Evolutionary conservation across 37 sponge, comb jelly and placozoan genomes (phyloP).

Genomic region (Theonella swinhoei): DNA sequence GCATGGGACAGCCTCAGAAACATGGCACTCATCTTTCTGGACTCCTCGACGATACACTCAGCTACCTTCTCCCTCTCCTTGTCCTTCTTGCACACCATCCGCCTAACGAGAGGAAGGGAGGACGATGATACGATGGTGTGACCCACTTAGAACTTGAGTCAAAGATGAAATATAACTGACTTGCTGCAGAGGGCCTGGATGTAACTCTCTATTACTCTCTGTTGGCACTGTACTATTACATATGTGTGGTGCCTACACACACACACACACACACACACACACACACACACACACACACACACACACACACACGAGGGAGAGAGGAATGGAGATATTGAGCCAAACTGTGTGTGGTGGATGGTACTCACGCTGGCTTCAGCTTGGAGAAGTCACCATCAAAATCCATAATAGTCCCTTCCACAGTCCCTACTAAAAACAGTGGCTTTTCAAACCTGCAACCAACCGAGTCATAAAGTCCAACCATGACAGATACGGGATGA

Average conservation of each 20-base stretch:
- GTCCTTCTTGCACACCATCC: conserved; percentile 72
- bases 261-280: no score
- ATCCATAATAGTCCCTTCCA: conserved; percentile 59
- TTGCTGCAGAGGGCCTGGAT: conserved; percentile 45
- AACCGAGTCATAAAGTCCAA: neutral
- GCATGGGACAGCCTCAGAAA: conserved; percentile 68
- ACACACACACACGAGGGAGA: no score
- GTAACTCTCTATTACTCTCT: conserved; percentile 58
- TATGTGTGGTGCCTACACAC: conserved; percentile 53
- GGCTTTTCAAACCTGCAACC: conserved; percentile 43
- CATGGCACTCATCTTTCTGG: conserved; percentile 33
- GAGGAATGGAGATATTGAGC: neutral
- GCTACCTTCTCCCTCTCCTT: conserved; percentile 57
- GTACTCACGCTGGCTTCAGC: conserved; percentile 65
- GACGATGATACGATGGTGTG: neutral
- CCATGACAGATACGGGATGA: no score
- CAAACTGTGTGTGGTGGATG: neutral
- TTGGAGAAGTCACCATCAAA: conserved; percentile 57
- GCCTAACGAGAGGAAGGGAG: conserved; percentile 12
- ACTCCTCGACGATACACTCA: conserved; percentile 44
- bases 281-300: no score
- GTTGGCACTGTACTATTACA: conserved; percentile 66
- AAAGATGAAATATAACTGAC: no score
- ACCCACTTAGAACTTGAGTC: no score
- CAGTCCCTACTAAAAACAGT: conserved; percentile 21